Conservation (phyloP, 1,140 invertebrate genomes). For the Ceratoteleas bidentatus region DNA sequence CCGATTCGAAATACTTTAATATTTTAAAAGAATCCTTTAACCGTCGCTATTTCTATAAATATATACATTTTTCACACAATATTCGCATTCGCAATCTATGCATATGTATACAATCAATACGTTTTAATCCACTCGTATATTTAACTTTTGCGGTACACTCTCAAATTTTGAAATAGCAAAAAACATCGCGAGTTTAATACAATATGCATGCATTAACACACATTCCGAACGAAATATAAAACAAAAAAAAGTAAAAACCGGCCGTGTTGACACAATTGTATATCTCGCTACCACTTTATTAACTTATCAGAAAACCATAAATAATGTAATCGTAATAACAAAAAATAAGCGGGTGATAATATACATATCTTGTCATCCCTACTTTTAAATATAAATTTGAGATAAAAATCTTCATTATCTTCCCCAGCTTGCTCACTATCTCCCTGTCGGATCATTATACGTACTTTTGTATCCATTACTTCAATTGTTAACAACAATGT, state of each 20-base stretch:
- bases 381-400: conserved; percentile 1
- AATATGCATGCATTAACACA: conserved; percentile 32
- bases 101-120: conserved; percentile 41
- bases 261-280: conserved; percentile 21
- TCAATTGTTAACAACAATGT: neutral
- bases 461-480: neutral
- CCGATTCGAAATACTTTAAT: too few relatives aligned
- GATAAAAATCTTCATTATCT: conserved; percentile 30
- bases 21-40: neutral
- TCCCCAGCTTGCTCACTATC: too few relatives aligned
- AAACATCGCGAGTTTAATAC: conserved; percentile 3
- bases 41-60: neutral
- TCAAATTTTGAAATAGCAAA: conserved; percentile 19
- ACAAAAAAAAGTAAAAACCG: conserved; percentile 23
- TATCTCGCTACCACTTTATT: conserved; percentile 22
- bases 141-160: conserved; percentile 15
- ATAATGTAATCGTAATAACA: conserved; percentile 26
- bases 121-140: conserved; percentile 38
- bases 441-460: neutral
- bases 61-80: neutral
- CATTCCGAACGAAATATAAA: conserved; percentile 18
- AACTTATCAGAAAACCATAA: conserved; percentile 27
- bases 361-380: conserved; percentile 4
- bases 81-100: conserved; percentile 7
- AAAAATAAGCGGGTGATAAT: conserved; percentile 32